phyloP scores from a whole-genome alignment of 1,140 invertebrate genomes.

The Eriocheir sinensis region DNA sequence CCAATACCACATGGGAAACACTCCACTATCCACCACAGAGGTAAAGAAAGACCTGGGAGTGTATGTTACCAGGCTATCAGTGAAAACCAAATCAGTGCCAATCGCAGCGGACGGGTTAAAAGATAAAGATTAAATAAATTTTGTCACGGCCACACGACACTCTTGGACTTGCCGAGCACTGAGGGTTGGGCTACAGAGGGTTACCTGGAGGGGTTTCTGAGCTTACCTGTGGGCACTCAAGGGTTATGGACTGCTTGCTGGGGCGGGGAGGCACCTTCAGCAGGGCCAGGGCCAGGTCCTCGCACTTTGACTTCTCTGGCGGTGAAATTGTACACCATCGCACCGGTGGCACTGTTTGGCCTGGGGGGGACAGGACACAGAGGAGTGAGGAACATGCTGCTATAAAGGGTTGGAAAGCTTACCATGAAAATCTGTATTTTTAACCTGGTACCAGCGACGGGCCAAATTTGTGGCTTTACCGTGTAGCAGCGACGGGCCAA shows the following conservation, averaged over 20 bases:
- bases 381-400: not conserved
- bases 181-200: not conserved
- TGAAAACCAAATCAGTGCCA: no score
- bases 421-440: not conserved
- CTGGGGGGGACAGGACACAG: slow-evolving; percentile 4
- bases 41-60: no score
- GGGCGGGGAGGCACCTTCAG: slow-evolving; percentile 86
- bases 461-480: no score
- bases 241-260: slow-evolving; percentile 81
- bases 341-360: slow-evolving; percentile 53
- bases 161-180: not conserved
- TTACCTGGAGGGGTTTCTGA: not conserved
- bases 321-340: slow-evolving; percentile 90
- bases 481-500: no score
- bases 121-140: no score
- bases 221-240: slow-evolving; percentile 75
- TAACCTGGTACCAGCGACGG: no score
- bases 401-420: not conserved
- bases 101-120: no score
- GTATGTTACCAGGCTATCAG: no score
- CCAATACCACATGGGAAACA: no score
- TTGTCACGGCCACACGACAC: no score
- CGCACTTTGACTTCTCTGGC: slow-evolving; percentile 90
- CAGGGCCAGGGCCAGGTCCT: slow-evolving; percentile 86
- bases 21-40: no score